A percentile compares a stretch with the other conserved stretches of the same genome.
Conservation (phyloP, 2,113 vertebrate genomes). For the Murina feae region DNA sequence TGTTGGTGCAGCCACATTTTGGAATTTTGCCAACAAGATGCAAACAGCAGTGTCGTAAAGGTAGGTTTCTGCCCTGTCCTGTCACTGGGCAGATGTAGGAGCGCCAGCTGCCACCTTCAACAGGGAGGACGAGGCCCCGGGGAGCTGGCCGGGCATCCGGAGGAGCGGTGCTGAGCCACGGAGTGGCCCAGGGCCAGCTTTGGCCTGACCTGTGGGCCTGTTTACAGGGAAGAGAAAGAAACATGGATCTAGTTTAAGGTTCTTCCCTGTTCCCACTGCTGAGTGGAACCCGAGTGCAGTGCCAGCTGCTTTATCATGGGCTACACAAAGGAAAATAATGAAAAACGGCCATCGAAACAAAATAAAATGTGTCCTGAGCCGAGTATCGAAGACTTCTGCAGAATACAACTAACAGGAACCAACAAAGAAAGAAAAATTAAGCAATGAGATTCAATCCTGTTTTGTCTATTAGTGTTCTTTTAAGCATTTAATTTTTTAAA, state of each 20-base stretch:
- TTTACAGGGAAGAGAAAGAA: slow-evolving; percentile 4
- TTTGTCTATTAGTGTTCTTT: neutral
- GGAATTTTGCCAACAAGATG: neutral
- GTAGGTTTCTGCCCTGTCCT: neutral
- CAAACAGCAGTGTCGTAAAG: neutral
- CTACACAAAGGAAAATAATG: slow-evolving; percentile 40
- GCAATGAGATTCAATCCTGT: neutral
- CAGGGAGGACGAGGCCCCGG: neutral
- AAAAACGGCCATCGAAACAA: slow-evolving; percentile 17
- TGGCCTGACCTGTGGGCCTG: neutral
- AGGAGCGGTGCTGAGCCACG: neutral
- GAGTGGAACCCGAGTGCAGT: slow-evolving; percentile 19
- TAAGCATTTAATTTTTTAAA: neutral
- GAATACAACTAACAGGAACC: neutral
- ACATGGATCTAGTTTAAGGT: neutral
- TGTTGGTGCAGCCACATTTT: neutral
- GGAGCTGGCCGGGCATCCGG: fast-evolving
- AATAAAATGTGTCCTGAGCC: neutral
- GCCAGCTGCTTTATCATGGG: slow-evolving; percentile 50
- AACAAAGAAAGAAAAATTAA: neutral
- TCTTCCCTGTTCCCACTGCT: neutral
- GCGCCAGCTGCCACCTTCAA: neutral
- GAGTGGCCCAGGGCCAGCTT: neutral
- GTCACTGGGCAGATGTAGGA: neutral
- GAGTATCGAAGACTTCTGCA: slow-evolving; percentile 4